Base-by-base conservation (phyloP, 1,140 invertebrate species). In the Drosophila murphyi region DNA sequence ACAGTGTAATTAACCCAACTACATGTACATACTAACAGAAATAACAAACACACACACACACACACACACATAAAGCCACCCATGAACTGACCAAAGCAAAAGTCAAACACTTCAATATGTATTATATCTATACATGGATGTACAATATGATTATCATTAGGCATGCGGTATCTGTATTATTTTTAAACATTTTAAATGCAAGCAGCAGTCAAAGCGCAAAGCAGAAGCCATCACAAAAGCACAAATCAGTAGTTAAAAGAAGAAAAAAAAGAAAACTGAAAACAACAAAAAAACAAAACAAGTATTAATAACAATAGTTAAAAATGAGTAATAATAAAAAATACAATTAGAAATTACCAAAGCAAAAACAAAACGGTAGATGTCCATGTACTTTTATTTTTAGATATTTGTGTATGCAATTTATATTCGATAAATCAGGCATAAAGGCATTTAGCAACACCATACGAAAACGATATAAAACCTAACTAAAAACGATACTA, bases 331-430 rank as follows among this genome's bases (percentile, higher is more conserved):
- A 50, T 47, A 41, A 45, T 31, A 41, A 54, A 28, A 43, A 56
- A 41, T 48, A 39, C 31, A 43, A 55, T 65, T 48, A 4, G 20
- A 45, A 54, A 75, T 76, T 75, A 75, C 68, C 65, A 56, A 43
- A 50, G 20, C 20, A 20, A 20, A 20, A 20, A 20, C 20, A 20
- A 64, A 59, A 65, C 43, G 73, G 67, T 85, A 85, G 78, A 76
- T 45, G 83, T 88, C 80, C 83, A 87, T 88, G 83, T 87, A 73
- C 72, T 79, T 77, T 89, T 80, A 69, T 78, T 89, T 87, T 79
- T 88, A 88, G 80, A 89, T 80, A 88, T 87, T 81, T 87, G 83
- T 82, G 83, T 88, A 88, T 88, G 85, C 80, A 88, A 89, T 88
- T 88, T 78, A 88, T 78, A 88, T 83, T 78, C 62, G 77, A 87